A percentile compares a stretch with the other conserved stretches of the same genome.
phyloP scores from a whole-genome alignment of 2,113 vertebrate genomes.

The Pangasianodon gigas region DNA sequence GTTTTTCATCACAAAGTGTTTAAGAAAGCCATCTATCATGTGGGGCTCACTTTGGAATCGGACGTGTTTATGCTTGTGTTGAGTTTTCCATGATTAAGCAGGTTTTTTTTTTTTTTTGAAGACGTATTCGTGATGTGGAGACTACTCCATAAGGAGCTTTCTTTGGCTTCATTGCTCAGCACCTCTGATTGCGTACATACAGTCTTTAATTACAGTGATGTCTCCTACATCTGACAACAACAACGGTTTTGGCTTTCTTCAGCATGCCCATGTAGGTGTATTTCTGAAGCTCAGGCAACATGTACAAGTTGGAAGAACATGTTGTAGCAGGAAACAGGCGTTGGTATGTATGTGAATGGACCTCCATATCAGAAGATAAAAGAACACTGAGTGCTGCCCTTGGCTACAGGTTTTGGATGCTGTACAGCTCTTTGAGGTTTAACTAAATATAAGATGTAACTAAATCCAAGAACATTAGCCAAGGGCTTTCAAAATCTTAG shows the following conservation, averaged over 20 bases:
- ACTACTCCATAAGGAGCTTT: neutral
- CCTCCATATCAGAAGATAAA: constrained; percentile 17
- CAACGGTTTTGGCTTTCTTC: neutral
- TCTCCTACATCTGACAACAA: neutral
- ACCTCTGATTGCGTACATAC: neutral
- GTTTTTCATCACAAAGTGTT: neutral
- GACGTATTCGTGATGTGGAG: neutral
- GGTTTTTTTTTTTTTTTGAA: neutral
- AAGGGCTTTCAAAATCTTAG: neutral
- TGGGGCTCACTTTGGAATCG: neutral
- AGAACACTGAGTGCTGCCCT: neutral
- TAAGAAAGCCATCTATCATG: neutral
- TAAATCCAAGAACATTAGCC: constrained; percentile 19
- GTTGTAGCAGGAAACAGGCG: constrained; percentile 12
- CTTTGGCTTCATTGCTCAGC: neutral
- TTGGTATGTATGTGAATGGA: constrained; percentile 12
- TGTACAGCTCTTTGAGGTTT: neutral
- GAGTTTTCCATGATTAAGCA: constrained; percentile 1
- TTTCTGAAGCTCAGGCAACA: neutral
- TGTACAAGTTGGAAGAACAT: neutral
- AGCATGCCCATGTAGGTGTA: constrained; percentile 2
- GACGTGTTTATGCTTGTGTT: neutral
- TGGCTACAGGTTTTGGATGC: constrained; percentile 31
- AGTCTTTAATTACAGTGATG: neutral
- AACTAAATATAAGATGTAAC: constrained; percentile 5